Evolutionary conservation across 1,140 invertebrate species (phyloP), one percentile per base, ranked within the genome.

Genomic region (Subanguina moxae): DNA sequence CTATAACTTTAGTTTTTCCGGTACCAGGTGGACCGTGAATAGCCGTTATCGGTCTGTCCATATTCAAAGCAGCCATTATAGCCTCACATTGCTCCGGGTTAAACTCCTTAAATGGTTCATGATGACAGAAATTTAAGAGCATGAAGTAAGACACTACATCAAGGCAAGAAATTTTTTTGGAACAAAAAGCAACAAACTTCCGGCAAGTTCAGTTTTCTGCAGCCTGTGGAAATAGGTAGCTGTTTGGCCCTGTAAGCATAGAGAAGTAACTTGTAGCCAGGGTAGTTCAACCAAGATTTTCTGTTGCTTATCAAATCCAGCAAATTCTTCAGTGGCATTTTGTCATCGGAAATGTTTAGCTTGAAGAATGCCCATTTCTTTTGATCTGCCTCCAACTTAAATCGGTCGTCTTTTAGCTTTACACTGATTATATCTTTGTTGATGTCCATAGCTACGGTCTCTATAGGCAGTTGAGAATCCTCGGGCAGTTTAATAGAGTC

Each of bases 11-110:
- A 1, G 72, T 74, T 65, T 74, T 74, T 57, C 72, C 72, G 21
- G 72, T 74, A 28, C 72, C 72, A 27, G 72, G 72, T 15, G 72
- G 73, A 21, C 72, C 72, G 19, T 71, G 74, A 32, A 73, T 73
- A 7, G 74, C 69, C n/a, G 70, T 32, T 21, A 73, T 42, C 0
- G 63, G 23, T 42, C 61, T 25, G 11, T 45, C 42, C 17, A 1
- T 15, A 30, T 72, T 59, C 28, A 73, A 27, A 30, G 72, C 75
- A 0, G 59, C 56, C 32, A 38, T 43, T 13, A 73, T 46, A 8
- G 68, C 65, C 11, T 17, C 15, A 9, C 38, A 45, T 62, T 73
- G 72, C 11, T 46, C 48, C 23, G 70, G 42, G 45, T 73, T 78
- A 23, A 73, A 57, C 11, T 75, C 45, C 73, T 76, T 17, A 25